These are phyloP conservation scores for Pachliopta kotzebuea DNA, from an alignment of 2,888 invertebrate species.

Conservation along the genomic window DNA sequence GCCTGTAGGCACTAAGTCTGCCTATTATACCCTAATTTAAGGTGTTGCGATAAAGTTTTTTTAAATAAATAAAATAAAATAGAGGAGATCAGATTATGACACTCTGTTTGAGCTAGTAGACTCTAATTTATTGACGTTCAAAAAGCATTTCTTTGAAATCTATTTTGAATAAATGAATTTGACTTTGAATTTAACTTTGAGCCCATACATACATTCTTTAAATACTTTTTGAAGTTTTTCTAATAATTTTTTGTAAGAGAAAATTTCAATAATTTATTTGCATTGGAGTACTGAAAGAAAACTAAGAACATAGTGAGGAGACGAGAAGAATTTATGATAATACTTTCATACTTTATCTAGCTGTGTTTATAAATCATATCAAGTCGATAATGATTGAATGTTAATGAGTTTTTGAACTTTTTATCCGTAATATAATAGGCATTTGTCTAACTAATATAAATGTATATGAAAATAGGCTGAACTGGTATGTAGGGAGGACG, in stretches of 20 bases:
- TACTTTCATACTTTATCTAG: neutral
- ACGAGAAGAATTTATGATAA: neutral
- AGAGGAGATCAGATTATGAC: too few species aligned
- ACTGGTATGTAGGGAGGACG: conserved; percentile 49
- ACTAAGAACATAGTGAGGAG: neutral
- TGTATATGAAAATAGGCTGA: conserved; percentile 43
- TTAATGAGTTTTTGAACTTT: neutral
- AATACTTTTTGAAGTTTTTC: neutral
- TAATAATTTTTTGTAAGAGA: neutral
- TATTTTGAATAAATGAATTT: too few species aligned
- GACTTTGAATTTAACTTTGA: too few species aligned
- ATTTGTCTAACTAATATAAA: conserved; percentile 5
- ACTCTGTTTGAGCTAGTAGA: too few species aligned
- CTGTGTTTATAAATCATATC: neutral
- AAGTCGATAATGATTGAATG: neutral
- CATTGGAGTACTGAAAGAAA: neutral
- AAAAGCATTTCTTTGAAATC: too few species aligned
- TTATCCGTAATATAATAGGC: neutral
- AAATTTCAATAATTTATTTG: neutral
- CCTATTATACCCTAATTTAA: too few species aligned
- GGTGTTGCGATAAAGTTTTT: too few species aligned
- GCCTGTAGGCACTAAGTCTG: too few species aligned
- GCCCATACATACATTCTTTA: neutral
- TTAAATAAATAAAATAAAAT: too few species aligned
- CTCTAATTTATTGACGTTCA: too few species aligned